Evolutionary conservation across 2,797 vertebrate genomes (phyloP).

Genomic region (Acipenser oxyrinchus): DNA sequence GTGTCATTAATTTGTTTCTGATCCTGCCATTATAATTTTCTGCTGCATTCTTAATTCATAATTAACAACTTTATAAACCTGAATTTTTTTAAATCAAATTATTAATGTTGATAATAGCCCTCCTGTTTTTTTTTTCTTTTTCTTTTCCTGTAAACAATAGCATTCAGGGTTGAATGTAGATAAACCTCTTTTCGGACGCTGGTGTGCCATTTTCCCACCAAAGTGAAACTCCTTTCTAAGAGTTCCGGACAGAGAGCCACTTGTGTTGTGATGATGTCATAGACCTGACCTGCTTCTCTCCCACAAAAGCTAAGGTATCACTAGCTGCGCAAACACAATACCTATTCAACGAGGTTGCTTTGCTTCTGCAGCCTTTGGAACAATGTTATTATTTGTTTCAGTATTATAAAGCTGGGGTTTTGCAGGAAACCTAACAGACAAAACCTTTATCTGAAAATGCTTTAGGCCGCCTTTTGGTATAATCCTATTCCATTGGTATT

Average conservation of each 20-base stretch:
- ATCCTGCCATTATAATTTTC: constrained; percentile 66
- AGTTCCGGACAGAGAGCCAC: constrained; percentile 68
- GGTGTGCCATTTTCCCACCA: constrained; percentile 67
- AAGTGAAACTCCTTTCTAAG: constrained; percentile 57
- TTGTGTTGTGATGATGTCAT: constrained; percentile 83
- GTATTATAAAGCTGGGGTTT: constrained; percentile 67
- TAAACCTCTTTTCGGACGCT: constrained; percentile 59
- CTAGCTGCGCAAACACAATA: constrained; percentile 91
- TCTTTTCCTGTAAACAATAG: constrained; percentile 63
- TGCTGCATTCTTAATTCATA: constrained; percentile 66
- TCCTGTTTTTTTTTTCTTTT: constrained; percentile 40
- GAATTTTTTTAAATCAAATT: constrained; percentile 35
- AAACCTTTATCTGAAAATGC: constrained; percentile 85
- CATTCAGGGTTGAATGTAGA: constrained; percentile 50
- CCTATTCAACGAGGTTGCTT: constrained; percentile 86
- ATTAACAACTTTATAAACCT: constrained; percentile 71
- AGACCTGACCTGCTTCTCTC: constrained; percentile 81
- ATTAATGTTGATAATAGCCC: constrained; percentile 20
- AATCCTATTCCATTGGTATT: constrained; percentile 67
- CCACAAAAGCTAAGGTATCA: constrained; percentile 99
- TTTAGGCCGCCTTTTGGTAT: constrained; percentile 64
- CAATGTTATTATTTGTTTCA: constrained; percentile 97
- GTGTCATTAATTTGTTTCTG: constrained; percentile 64
- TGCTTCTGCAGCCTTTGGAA: constrained; percentile 70
- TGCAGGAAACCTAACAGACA: constrained; percentile 84